Percentiles rank a stretch among this genome's conserved stretches.
These are phyloP conservation scores for Lamellibrachia columna DNA, from an alignment of 2,888 invertebrate genomes.

Conservation along the genomic window DNA sequence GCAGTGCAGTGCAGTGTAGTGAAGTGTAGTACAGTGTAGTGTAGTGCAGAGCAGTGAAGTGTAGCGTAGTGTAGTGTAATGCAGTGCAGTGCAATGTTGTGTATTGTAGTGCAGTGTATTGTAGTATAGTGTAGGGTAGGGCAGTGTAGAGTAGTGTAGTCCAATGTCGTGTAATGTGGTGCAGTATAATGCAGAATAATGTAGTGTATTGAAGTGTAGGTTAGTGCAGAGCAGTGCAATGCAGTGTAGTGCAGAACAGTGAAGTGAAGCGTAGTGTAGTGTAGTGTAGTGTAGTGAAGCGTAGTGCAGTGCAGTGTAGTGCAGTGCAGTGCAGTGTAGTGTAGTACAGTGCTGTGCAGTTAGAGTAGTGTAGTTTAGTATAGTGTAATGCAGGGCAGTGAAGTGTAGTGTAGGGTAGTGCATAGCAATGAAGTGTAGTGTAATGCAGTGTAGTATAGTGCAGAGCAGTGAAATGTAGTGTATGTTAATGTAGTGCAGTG, in stretches of 20 bases:
- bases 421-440: constrained; percentile 38
- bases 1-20: no score
- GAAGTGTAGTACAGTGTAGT: not conserved
- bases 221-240: constrained; percentile 22
- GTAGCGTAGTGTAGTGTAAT: constrained; percentile 31
- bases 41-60: constrained; percentile 20
- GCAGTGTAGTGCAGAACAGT: no score
- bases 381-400: constrained; percentile 33
- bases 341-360: no score
- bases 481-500: not conserved
- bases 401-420: no score
- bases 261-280: no score
- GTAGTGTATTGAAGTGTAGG: not conserved
- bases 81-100: constrained; percentile 27
- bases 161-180: no score
- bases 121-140: constrained; percentile 30
- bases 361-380: constrained; percentile 34
- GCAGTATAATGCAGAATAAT: no score
- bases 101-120: constrained; percentile 25
- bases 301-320: constrained; percentile 36
- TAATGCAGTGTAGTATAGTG: constrained; percentile 34
- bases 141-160: constrained; percentile 19
- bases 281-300: constrained; percentile 31
- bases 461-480: not conserved
- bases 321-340: constrained; percentile 36